Base-by-base conservation (phyloP, 2,113 vertebrate species). In the Cyanistes caeruleus region DNA sequence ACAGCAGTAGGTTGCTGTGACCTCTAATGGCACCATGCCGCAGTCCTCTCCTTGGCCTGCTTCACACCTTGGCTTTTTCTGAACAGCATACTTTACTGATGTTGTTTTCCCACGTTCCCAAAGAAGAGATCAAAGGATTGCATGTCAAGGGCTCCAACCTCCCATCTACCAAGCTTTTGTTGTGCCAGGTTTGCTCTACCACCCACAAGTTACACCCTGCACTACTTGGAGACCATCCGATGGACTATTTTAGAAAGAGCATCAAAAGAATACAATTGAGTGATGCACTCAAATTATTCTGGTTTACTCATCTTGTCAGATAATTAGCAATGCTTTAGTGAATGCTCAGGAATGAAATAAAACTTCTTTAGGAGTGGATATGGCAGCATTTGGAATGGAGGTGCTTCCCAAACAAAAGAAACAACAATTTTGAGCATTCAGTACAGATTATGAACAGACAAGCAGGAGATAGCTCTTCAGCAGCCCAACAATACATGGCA, bases 1-100 rank as follows among this genome's bases (percentile, higher is more conserved):
- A 68, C 13, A 89, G 62, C 80, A 30, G n/a, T 46, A 85, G 95
- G 91, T 91, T 96, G 67, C 44, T 91, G 51, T 83, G 95, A 96
- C 95, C 95, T 88, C 75, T 48, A 48, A 96, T 77, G 95, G 96
- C 88, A 85, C 41, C 51, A 27, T 2, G 78, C 93, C 95, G 86
- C 51, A 90, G 68, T 35, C 43, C 48, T 94, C 92, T 91, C 78
- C 95, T 93, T 86, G 79, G 90, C 75, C 79, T 67, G 37, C 48
- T 84, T 85, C 75, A 67, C n/a, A 53, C 31, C 0, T 12, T 87
- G 87, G 67, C 70, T 89, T 82, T 65, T 76, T 53, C 67, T 80
- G 87, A 68, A 74, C 85, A 77, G 55, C 68, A 5, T 51, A 69
- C 0, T 6, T 67, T 67, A 65, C 35, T 62, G 51, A 27, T 2